These are phyloP conservation scores for Dynastes tityus DNA, from an alignment of 2,888 invertebrate genomes.

Conservation along the genomic window DNA sequence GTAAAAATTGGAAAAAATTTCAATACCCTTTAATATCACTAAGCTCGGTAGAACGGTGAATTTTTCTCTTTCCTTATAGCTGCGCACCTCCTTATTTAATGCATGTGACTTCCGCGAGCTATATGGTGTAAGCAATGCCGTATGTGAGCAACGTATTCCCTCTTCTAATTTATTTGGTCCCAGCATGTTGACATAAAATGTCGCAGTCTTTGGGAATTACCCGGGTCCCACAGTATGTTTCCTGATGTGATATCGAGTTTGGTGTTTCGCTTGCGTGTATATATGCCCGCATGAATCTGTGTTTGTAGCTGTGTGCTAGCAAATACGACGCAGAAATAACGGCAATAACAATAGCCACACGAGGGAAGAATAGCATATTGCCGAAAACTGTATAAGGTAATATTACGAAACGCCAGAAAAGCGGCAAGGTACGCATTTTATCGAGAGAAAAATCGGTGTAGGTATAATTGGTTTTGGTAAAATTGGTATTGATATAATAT, in stretches of 20 bases:
- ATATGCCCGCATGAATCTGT: constrained; percentile 1
- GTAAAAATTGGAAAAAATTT: constrained; percentile 9
- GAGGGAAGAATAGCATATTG: constrained; percentile 1
- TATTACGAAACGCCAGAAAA: neutral
- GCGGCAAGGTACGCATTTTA: neutral
- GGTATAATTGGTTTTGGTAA: no score
- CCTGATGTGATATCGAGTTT: constrained; percentile 63
- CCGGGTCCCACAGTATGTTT: constrained; percentile 68
- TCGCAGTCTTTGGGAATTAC: constrained; percentile 67
- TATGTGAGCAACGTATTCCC: constrained; percentile 60
- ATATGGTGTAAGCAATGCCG: constrained; percentile 3
- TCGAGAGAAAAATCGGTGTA: no score
- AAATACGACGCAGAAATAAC: constrained; percentile 16
- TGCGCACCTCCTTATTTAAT: neutral
- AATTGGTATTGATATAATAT: neutral
- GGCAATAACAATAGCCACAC: constrained; percentile 2
- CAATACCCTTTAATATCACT: constrained; percentile 4
- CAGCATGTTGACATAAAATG: constrained; percentile 65
- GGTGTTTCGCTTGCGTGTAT: constrained; percentile 11
- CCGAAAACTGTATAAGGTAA: neutral
- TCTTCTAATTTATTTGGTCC: constrained; percentile 66
- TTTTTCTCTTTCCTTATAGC: constrained; percentile 3
- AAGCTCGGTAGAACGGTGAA: neutral
- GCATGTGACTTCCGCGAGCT: neutral
- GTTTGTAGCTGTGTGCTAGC: neutral